Conservation (phyloP, 1,140 invertebrate genomes). For the Caenorhabditis latens region DNA sequence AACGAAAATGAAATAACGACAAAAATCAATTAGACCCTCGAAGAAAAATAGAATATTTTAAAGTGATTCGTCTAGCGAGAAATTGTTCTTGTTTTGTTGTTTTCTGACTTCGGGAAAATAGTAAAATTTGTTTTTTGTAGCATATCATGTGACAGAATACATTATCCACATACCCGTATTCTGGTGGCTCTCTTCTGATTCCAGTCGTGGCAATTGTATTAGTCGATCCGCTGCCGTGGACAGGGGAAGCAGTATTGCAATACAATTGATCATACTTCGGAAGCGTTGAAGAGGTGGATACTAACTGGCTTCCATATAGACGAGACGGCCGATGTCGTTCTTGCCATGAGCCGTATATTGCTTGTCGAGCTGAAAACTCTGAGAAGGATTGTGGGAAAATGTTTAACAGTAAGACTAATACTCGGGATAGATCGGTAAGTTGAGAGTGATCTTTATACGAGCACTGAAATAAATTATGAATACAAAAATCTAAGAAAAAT, state of each 20-base stretch:
- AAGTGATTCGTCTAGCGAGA: no score
- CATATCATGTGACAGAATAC: background rate
- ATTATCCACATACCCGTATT: conserved; percentile 7
- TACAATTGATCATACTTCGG: conserved; percentile 52
- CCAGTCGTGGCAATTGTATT: conserved; percentile 44
- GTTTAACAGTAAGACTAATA: no score
- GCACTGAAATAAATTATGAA: no score
- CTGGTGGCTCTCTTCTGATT: conserved; percentile 44
- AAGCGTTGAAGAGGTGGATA: conserved; percentile 1
- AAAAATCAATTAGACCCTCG: background rate
- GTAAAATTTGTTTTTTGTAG: no score
- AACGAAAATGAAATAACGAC: background rate
- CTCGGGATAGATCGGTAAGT: no score
- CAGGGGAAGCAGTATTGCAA: background rate
- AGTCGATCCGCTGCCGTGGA: conserved; percentile 6
- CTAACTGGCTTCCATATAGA: conserved; percentile 31
- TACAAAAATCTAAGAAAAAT: background rate
- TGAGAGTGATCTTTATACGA: no score
- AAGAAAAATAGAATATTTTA: background rate
- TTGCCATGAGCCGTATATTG: conserved; percentile 43
- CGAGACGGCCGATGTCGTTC: conserved; percentile 3
- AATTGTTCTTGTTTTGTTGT: no score
- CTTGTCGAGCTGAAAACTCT: conserved; percentile 16
- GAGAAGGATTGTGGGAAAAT: background rate
- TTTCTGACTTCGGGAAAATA: no score